Base-by-base conservation (phyloP, 2,113 vertebrate species). In the Cheirogaleus medius region DNA sequence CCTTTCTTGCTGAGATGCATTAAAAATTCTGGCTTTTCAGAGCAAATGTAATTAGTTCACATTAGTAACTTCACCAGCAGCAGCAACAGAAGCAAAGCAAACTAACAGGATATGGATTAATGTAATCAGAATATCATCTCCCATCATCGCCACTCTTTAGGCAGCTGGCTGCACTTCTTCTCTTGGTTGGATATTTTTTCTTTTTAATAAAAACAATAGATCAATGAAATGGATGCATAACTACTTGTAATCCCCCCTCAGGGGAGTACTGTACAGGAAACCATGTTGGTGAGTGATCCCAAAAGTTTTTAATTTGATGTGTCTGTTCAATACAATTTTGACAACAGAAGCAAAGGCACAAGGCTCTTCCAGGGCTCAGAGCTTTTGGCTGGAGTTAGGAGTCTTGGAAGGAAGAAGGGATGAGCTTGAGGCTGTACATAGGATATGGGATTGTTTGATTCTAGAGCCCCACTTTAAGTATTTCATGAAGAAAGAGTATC, bases 11-110 rank as follows among this genome's bases (percentile, higher is more conserved):
- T 49, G 91, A 98, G 96, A 97, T 32, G 3, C 85, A 93, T 98
- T 97, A 95, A 96, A 97, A 98, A 92, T 63, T 56, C 96, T 91
- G 81, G 13, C 32, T 97, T 98, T 97, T 87, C 95, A 98, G 94
- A 98, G 92, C 91, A 97, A 97, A 98, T 90, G 77, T 14, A 97
- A 97, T 97, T 98, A 98, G 90, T 97, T 97, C 88, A 73, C 93
- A 97, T 97, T 95, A 97, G 97, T 92, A 96, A 96, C 80, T 97
- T 95, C 90, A 91, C 77, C 88, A 95, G 83, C 37, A 71, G 47
- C 8, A 91, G 87, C 2, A 9, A 94, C 81, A 98, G 85, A 94
- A 95, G 81, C 76, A 93, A 68, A 77, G 90, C 18, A 66, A 98
- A 96, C 74, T 93, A 97, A 97, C 90, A 97, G 49, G 84, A 96